Percentiles rank a stretch among this genome's conserved stretches.
phyloP scores from a whole-genome alignment of 2,888 invertebrate genomes.

The Lasioglossum vierecki region DNA sequence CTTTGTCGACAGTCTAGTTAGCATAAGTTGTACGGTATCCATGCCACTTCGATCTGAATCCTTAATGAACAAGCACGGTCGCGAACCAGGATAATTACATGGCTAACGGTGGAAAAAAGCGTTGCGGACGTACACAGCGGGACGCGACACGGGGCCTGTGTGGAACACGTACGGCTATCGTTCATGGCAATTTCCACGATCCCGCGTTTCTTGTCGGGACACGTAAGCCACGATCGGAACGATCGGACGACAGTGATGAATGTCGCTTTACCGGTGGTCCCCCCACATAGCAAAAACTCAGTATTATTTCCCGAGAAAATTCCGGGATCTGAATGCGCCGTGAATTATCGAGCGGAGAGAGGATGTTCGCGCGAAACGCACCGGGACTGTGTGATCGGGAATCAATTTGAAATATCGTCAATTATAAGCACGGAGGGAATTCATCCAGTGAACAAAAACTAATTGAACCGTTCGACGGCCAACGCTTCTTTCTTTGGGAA shows the following conservation, averaged over 20 bases:
- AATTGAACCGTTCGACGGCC: not conserved
- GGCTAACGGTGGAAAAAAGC: not conserved
- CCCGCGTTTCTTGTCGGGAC: constrained; percentile 58
- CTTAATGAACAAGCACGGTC: constrained; percentile 25
- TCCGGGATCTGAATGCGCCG: constrained; percentile 25
- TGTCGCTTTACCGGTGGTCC: constrained; percentile 49
- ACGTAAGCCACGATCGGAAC: constrained; percentile 61
- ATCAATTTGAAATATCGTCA: constrained; percentile 13
- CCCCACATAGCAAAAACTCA: constrained; percentile 50
- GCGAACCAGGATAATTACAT: constrained; percentile 25
- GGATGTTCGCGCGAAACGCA: not conserved
- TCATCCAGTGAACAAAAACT: not conserved
- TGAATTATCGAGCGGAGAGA: constrained; percentile 13
- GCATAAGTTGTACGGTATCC: not conserved
- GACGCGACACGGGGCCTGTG: not conserved
- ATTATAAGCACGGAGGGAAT: not conserved
- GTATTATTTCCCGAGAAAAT: constrained; percentile 33
- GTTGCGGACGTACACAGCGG: constrained; percentile 7
- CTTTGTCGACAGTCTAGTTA: constrained; percentile 19
- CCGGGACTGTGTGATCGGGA: not conserved
- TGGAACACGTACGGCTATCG: constrained; percentile 27
- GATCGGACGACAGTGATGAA: constrained; percentile 68
- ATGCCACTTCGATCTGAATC: constrained; percentile 19
- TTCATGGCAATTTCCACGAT: constrained; percentile 59
- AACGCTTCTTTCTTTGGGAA: not conserved